Evolutionary conservation across 1,140 invertebrate species (phyloP).

Genomic region (Apis dorsata): DNA sequence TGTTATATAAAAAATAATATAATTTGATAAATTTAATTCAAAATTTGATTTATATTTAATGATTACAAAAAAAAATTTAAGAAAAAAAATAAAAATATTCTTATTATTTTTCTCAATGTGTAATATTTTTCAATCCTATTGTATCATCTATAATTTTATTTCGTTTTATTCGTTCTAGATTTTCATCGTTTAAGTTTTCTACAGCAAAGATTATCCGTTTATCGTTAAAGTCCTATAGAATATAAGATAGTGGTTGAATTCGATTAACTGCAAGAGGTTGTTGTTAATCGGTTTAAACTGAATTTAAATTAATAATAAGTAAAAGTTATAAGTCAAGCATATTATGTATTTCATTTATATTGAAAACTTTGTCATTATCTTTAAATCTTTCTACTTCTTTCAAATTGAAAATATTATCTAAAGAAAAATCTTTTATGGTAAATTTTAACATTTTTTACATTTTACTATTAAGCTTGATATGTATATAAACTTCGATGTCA

Average conservation of each 20-base stretch:
- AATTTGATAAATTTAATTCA: not conserved
- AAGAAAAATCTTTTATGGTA: not conserved
- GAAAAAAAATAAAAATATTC: not conserved
- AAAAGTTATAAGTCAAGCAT: conserved; percentile 15
- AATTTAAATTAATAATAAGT: conserved; percentile 59
- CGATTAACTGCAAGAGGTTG: conserved; percentile 54
- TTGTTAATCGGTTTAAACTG: conserved; percentile 56
- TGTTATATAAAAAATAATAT: conserved; percentile 5
- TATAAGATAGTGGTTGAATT: conserved; percentile 44
- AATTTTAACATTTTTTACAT: not conserved
- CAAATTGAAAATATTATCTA: not conserved
- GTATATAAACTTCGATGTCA: too few species aligned
- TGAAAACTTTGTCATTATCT: not conserved
- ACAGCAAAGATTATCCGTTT: conserved; percentile 42
- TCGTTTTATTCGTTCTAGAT: not conserved
- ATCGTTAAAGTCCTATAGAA: conserved; percentile 37
- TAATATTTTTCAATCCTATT: not conserved
- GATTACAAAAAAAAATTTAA: too few species aligned
- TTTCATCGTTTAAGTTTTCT: not conserved
- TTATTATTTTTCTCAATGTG: not conserved
- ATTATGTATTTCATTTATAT: conserved; percentile 11
- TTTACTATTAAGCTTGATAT: not conserved
- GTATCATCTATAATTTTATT: conserved; percentile 16
- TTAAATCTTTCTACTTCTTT: not conserved
- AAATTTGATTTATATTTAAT: not conserved